A percentile compares a stretch with the other conserved stretches of the same genome.
Evolutionary conservation across 2,888 invertebrate genomes (phyloP).

Genomic region (Dasysyrphus tricinctus): DNA sequence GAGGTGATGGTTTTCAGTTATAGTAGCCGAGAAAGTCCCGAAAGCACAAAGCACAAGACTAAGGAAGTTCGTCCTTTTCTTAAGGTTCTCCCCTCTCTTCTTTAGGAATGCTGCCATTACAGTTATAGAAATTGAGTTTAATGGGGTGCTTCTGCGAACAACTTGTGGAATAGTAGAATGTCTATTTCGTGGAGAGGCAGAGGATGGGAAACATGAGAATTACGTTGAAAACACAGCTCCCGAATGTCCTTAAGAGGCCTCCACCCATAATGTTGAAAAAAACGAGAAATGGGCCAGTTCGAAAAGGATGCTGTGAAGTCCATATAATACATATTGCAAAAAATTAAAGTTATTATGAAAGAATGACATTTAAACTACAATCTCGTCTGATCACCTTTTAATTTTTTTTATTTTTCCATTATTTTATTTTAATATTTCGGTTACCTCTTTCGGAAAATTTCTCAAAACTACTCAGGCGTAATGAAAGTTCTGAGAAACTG

Average conservation of each 20-base stretch:
- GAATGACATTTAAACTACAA: too few relatives aligned
- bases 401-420: too few relatives aligned
- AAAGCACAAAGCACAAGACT: neutral
- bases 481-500: too few relatives aligned
- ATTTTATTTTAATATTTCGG: too few relatives aligned
- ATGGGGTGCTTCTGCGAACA: constrained; percentile 57
- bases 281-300: too few relatives aligned
- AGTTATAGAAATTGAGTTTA: constrained; percentile 45
- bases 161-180: constrained; percentile 64
- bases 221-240: constrained; percentile 51
- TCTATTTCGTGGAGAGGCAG: constrained; percentile 12
- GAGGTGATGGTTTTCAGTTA: neutral
- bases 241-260: constrained; percentile 60
- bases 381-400: too few relatives aligned
- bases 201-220: neutral
- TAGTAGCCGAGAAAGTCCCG: neutral
- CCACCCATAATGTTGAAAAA: too few relatives aligned
- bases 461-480: too few relatives aligned
- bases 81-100: neutral
- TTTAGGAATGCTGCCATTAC: constrained; percentile 21
- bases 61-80: constrained; percentile 21
- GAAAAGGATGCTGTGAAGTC: too few relatives aligned
- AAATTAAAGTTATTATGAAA: too few relatives aligned
- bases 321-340: too few relatives aligned
- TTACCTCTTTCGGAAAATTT: too few relatives aligned